phyloP scores from a whole-genome alignment of 2,113 vertebrate genomes.

The Phylloscopus whistleri region DNA sequence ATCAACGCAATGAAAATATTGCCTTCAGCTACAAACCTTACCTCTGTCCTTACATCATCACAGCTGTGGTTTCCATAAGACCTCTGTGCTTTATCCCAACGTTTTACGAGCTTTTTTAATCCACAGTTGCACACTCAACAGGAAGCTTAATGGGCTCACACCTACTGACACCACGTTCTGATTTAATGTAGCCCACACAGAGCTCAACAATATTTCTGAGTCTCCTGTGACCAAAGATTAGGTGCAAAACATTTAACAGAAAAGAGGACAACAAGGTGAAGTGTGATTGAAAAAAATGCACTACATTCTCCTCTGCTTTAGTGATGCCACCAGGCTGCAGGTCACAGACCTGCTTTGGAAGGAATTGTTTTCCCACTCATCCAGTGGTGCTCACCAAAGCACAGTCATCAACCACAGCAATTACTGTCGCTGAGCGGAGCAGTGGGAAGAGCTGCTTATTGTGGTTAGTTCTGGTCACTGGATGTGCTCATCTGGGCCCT shows the following conservation, averaged over 20 bases:
- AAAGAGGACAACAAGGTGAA: not conserved
- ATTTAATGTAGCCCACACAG: not conserved
- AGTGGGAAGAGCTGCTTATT: not conserved
- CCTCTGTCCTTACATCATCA: conserved; percentile 45
- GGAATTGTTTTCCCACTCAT: not conserved
- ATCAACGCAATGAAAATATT: conserved; percentile 37
- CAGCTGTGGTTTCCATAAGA: conserved; percentile 48
- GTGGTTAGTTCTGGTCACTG: not conserved
- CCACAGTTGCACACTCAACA: not conserved
- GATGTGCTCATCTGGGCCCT: not conserved
- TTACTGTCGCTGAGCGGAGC: not conserved
- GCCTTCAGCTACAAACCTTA: conserved; percentile 56
- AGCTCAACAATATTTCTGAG: not conserved
- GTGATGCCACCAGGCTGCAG: not conserved
- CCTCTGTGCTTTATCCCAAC: not conserved
- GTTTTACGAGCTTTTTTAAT: conserved; percentile 27
- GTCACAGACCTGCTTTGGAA: not conserved
- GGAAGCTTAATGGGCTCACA: not conserved
- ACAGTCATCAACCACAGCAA: not conserved
- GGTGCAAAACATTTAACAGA: not conserved
- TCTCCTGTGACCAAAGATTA: not conserved
- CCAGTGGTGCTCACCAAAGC: not conserved
- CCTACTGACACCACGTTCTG: not conserved
- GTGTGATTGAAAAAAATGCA: not conserved
- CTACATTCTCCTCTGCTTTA: not conserved